A percentile compares a stretch with the other conserved stretches of the same genome.
Conservation (phyloP, 2,113 vertebrate genomes). For the Papio anubis region DNA sequence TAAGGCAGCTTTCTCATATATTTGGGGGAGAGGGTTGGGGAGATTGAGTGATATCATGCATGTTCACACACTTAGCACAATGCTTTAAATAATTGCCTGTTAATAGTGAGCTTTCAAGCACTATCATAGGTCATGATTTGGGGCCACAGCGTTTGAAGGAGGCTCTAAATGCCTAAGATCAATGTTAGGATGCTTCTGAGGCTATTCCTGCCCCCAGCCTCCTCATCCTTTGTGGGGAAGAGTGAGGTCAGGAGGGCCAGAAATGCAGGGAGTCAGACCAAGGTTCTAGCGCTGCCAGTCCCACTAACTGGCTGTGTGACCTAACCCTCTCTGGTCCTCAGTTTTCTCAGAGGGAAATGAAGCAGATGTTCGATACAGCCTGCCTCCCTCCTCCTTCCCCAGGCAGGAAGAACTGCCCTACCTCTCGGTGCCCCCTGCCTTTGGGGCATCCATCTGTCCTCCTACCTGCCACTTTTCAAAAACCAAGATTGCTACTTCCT, state of each 20-base stretch:
- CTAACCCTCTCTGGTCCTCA: neutral
- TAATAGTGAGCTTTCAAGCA: neutral
- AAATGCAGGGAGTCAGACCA: neutral
- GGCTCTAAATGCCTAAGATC: neutral
- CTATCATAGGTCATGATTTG: too few species aligned
- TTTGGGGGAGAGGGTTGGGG: neutral
- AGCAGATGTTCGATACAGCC: too few species aligned
- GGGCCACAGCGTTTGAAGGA: neutral
- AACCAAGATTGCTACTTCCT: neutral
- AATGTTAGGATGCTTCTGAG: neutral
- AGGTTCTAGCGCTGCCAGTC: too few species aligned
- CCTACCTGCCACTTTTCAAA: neutral
- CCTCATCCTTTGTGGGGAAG: neutral
- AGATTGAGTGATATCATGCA: neutral
- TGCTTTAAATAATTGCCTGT: neutral
- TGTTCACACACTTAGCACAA: neutral
- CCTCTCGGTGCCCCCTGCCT: neutral
- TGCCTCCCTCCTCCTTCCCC: neutral
- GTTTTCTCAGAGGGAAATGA: neutral
- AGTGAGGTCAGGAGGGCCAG: neutral
- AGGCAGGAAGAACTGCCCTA: neutral
- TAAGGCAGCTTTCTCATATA: neutral
- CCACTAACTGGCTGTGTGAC: neutral
- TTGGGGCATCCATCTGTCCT: neutral
- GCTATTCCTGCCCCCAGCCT: neutral